Conservation (phyloP, 2,888 invertebrate species). For the Nezara viridula region DNA sequence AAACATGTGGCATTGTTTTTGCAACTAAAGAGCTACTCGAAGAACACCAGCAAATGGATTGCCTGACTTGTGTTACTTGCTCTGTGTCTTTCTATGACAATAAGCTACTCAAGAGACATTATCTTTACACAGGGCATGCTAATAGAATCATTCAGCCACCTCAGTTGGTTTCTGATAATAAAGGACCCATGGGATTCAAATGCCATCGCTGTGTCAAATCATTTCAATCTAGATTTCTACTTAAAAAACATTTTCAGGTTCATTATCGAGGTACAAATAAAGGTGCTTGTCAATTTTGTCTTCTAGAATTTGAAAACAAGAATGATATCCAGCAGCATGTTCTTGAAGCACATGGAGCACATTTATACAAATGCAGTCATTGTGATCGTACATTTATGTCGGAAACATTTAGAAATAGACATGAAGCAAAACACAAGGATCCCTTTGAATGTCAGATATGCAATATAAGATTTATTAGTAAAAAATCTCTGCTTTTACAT, state of each 20-base stretch:
- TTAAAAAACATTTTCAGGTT: constrained; percentile 62
- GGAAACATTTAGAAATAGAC: constrained; percentile 59
- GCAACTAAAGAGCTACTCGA: constrained; percentile 59
- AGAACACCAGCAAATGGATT: constrained; percentile 61
- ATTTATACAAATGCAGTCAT: constrained; percentile 62
- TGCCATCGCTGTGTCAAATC: constrained; percentile 62
- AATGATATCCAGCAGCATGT: constrained; percentile 62
- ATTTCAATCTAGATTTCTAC: constrained; percentile 60
- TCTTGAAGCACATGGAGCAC: constrained; percentile 62
- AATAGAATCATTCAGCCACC: neutral
- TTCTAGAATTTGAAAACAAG: constrained; percentile 63
- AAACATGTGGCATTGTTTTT: constrained; percentile 63
- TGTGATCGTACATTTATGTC: constrained; percentile 63
- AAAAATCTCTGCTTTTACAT: constrained; percentile 59
- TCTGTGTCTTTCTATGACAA: constrained; percentile 62
- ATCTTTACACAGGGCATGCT: constrained; percentile 63
- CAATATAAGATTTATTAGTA: constrained; percentile 60
- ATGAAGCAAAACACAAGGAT: constrained; percentile 61
- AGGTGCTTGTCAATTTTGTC: constrained; percentile 62
- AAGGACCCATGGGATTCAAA: constrained; percentile 50
- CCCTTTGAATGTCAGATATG: constrained; percentile 60
- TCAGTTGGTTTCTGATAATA: constrained; percentile 7
- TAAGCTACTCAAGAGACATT: constrained; percentile 63
- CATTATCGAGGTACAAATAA: constrained; percentile 63
- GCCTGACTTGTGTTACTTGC: constrained; percentile 63